A percentile compares a stretch with the other conserved stretches of the same genome.
These are phyloP conservation scores for Agriotes lineatus DNA, from an alignment of 2,888 invertebrate genomes.

Conservation along the genomic window DNA sequence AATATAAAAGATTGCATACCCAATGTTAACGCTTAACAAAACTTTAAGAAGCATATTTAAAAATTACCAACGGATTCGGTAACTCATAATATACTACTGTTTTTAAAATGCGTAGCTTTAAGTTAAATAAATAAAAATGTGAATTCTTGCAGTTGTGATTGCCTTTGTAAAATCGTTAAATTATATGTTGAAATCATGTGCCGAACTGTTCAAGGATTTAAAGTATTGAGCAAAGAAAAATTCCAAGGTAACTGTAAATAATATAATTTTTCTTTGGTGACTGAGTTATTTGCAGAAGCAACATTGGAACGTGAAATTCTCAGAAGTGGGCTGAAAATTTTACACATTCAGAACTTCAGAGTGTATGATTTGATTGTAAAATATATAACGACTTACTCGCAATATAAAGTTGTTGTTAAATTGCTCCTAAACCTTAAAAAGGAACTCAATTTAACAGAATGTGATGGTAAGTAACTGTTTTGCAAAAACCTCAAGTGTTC, in stretches of 20 bases:
- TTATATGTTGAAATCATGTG: conserved; percentile 39
- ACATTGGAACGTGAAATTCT: conserved; percentile 20
- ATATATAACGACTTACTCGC: conserved; percentile 53
- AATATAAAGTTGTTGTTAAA: conserved; percentile 55
- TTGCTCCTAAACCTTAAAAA: conserved; percentile 42
- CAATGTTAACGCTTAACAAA: no score
- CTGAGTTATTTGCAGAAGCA: conserved; percentile 8
- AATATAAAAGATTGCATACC: no score
- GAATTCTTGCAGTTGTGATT: conserved; percentile 58
- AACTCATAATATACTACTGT: no score
- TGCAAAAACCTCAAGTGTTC: no score
- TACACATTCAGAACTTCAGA: conserved; percentile 52
- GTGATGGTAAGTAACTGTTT: conserved; percentile 36
- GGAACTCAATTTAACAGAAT: conserved; percentile 27
- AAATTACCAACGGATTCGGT: no score
- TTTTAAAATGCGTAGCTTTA: no score
- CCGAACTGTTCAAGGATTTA: conserved; percentile 17
- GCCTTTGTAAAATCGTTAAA: conserved; percentile 49
- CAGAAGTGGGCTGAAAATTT: conserved; percentile 37
- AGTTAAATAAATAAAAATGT: no score
- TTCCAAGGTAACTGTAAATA: conserved; percentile 5
- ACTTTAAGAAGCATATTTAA: no score
- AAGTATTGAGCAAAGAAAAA: not conserved
- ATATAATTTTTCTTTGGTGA: not conserved
- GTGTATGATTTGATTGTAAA: conserved; percentile 55